A percentile compares a stretch with the other conserved stretches of the same genome.
These are phyloP conservation scores for Drosophila antonietae DNA, from an alignment of 2,888 invertebrate genomes.

Conservation along the genomic window DNA sequence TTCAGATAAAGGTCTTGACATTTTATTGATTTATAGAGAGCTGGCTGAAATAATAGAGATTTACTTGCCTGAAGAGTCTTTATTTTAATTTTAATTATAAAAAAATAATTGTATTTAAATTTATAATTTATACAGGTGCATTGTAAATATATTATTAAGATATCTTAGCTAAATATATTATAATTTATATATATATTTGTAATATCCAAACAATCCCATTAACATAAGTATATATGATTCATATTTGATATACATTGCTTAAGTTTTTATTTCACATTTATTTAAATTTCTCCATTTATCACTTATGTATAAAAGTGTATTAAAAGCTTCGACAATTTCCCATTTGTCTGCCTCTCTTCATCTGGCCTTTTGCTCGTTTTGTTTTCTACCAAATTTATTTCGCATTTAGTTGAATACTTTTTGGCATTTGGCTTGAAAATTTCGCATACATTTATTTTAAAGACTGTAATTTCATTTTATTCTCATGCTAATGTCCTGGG, in stretches of 20 bases:
- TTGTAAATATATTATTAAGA: neutral
- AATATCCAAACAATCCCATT: too few species aligned
- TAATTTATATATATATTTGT: neutral
- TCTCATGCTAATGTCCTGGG: constrained; percentile 68
- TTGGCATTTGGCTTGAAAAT: constrained; percentile 67
- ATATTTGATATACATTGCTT: neutral
- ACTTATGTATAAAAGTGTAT: constrained; percentile 10
- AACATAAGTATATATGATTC: neutral
- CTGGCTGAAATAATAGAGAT: neutral
- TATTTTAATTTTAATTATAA: neutral
- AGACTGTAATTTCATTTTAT: constrained; percentile 78
- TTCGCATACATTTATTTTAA: constrained; percentile 78
- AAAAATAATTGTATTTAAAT: neutral
- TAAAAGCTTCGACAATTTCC: constrained; percentile 1
- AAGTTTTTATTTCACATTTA: neutral
- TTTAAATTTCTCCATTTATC: neutral
- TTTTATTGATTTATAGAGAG: neutral
- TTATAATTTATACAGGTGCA: neutral
- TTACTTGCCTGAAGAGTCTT: neutral
- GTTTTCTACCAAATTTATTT: constrained; percentile 74
- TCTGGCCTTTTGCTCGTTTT: constrained; percentile 47
- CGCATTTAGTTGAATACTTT: constrained; percentile 78
- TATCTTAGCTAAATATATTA: neutral
- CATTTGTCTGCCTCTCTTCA: neutral
- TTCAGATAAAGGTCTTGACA: neutral